Evolutionary conservation across 2,797 vertebrate species (phyloP).

Genomic region (Diglossa cyanea): DNA sequence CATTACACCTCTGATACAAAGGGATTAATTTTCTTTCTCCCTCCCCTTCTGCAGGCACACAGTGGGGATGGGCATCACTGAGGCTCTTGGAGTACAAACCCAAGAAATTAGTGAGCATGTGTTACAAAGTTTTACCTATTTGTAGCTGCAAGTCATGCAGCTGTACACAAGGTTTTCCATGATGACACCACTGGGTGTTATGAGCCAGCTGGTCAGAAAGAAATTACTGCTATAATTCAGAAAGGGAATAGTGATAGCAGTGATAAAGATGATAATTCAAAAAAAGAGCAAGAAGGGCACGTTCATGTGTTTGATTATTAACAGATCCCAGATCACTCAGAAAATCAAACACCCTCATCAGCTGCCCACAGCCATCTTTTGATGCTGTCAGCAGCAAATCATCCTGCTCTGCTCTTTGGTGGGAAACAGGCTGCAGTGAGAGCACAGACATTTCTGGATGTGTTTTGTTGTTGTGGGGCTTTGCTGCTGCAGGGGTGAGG

Average conservation of each 20-base stretch:
- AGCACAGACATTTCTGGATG: rapidly evolving
- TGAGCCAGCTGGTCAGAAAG: not conserved
- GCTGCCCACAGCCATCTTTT: not conserved
- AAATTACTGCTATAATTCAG: not conserved
- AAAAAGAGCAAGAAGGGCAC: not conserved
- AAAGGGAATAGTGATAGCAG: not conserved
- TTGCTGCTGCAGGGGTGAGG: not conserved
- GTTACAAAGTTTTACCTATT: not conserved
- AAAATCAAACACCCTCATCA: not conserved
- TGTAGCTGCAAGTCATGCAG: not conserved
- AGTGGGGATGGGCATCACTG: not conserved
- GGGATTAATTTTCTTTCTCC: not conserved
- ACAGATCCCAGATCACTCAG: not conserved
- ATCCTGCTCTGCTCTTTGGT: not conserved
- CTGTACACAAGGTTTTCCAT: not conserved
- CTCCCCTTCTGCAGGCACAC: not conserved
- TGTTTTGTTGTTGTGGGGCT: rapidly evolving
- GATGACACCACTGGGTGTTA: not conserved
- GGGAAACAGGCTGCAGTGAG: not conserved
- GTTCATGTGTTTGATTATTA: not conserved
- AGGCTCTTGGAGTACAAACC: not conserved
- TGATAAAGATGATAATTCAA: not conserved
- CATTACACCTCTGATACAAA: not conserved
- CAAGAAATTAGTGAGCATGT: not conserved
- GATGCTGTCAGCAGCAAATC: not conserved